Conservation (phyloP, 2,797 vertebrate species). For the Onychomys arenicola region DNA sequence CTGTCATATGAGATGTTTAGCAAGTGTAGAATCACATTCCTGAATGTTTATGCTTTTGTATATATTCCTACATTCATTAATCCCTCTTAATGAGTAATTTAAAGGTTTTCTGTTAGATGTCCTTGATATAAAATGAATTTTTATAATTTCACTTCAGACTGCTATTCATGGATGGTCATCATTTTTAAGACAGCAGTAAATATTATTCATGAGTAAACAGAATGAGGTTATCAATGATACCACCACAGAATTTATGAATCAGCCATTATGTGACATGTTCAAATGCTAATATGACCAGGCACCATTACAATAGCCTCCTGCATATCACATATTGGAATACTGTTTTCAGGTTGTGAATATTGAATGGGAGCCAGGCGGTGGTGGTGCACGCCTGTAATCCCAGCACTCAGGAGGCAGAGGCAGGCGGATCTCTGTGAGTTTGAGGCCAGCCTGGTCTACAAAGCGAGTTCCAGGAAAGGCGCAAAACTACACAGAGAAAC, state of each 20-base stretch:
- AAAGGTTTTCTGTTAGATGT: conserved; percentile 1
- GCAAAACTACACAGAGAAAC: too few species aligned
- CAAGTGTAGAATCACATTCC: background rate
- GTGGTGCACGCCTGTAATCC: too few species aligned
- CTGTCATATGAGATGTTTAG: background rate
- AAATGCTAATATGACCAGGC: background rate
- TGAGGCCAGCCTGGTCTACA: too few species aligned
- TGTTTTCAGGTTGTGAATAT: background rate
- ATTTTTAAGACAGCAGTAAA: background rate
- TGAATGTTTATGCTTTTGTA: background rate
- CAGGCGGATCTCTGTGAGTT: too few species aligned
- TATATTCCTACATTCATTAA: background rate
- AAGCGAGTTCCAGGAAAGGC: too few species aligned
- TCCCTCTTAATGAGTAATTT: background rate
- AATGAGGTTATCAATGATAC: background rate
- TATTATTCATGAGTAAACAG: background rate
- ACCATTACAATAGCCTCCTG: background rate
- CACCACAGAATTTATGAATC: background rate
- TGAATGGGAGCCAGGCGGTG: too few species aligned
- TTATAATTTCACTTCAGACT: background rate
- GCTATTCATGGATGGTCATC: background rate
- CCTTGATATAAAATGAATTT: background rate
- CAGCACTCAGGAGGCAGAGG: too few species aligned
- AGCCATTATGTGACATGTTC: background rate
- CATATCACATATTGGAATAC: background rate